A percentile compares a stretch with the other conserved stretches of the same genome.
These are phyloP conservation scores for Aleadryas rufinucha DNA, from an alignment of 2,113 vertebrate genomes.

Conservation along the genomic window DNA sequence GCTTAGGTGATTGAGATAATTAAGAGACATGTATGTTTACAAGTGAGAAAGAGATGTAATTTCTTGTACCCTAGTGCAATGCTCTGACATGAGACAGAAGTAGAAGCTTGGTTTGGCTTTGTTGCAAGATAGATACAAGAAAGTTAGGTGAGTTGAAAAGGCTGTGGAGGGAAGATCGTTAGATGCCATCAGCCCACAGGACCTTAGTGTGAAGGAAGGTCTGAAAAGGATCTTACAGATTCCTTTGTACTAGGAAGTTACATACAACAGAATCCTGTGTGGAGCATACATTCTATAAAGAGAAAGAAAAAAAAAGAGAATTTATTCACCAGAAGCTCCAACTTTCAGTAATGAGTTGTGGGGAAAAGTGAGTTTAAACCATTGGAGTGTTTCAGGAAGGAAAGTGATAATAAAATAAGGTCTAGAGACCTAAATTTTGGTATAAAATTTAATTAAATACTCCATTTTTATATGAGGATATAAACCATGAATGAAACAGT, in stretches of 20 bases:
- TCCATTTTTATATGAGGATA: background rate
- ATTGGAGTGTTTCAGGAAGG: background rate
- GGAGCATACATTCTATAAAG: rapidly evolving
- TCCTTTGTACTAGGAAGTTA: background rate
- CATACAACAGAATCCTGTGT: background rate
- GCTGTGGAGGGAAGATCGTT: background rate
- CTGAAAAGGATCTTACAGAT: background rate
- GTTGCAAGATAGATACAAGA: background rate
- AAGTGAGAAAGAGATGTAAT: background rate
- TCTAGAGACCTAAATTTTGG: background rate
- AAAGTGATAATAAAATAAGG: background rate
- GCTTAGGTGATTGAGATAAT: background rate
- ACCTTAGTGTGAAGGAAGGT: background rate
- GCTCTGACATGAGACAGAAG: background rate
- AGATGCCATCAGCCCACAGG: background rate
- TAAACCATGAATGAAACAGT: background rate
- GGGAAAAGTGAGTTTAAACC: background rate
- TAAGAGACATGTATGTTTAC: background rate
- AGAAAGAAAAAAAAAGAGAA: background rate
- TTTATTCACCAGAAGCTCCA: background rate
- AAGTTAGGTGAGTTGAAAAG: background rate
- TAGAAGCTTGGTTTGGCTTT: background rate
- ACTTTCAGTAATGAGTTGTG: background rate
- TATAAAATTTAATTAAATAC: background rate
- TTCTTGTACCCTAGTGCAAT: background rate